These are phyloP conservation scores for Hydriomena furcata DNA, from an alignment of 2,888 invertebrate genomes.

Conservation along the genomic window DNA sequence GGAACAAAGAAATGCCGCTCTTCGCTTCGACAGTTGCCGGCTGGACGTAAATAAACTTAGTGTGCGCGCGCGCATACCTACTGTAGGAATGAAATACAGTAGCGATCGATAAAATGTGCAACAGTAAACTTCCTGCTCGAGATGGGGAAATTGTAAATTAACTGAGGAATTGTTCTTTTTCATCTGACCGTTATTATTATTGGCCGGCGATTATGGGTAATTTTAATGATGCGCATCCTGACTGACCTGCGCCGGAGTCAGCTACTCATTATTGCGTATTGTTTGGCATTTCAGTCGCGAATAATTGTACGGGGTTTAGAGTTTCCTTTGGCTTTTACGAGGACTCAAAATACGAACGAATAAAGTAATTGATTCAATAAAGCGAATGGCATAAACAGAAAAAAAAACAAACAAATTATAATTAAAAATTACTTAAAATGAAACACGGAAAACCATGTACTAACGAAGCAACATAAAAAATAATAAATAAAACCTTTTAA, in stretches of 20 bases:
- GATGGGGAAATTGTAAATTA: conserved; percentile 78
- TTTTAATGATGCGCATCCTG: conserved; percentile 39
- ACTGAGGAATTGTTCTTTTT: conserved; percentile 74
- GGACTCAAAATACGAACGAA: not conserved
- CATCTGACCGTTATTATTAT: conserved; percentile 71
- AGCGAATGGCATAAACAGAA: too few relatives aligned
- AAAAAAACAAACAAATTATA: too few relatives aligned
- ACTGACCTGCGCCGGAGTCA: conserved; percentile 22
- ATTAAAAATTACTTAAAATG: too few relatives aligned
- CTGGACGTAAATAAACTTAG: conserved; percentile 70
- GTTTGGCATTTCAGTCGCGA: conserved; percentile 16
- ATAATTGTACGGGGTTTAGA: conserved; percentile 11
- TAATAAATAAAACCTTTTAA: too few relatives aligned
- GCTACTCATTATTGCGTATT: conserved; percentile 21
- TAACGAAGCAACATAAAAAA: too few relatives aligned
- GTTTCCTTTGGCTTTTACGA: conserved; percentile 15
- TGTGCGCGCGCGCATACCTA: conserved; percentile 36
- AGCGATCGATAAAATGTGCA: conserved; percentile 77
- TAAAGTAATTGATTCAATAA: too few relatives aligned
- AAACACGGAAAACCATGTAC: too few relatives aligned
- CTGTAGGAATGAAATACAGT: conserved; percentile 59
- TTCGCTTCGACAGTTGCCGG: conserved; percentile 64
- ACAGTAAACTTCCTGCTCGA: conserved; percentile 77
- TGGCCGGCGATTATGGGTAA: conserved; percentile 46
- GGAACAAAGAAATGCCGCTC: conserved; percentile 79